Conservation (phyloP, 2,797 vertebrate genomes). For the Channa striata region DNA sequence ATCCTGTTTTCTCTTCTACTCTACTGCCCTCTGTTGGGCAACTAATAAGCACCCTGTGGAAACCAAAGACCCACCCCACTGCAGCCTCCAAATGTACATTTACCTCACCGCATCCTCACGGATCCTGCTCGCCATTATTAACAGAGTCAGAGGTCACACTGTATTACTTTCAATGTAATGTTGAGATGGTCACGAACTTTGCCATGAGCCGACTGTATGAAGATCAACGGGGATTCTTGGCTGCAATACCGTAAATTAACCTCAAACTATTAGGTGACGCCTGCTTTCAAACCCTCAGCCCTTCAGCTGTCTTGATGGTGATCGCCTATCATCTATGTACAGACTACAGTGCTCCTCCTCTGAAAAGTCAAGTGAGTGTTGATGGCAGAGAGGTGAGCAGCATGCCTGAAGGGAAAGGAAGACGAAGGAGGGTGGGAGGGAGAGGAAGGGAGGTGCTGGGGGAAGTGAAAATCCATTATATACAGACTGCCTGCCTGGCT, state of each 20-base stretch:
- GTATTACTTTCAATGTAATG: constrained; percentile 20
- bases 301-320: constrained; percentile 16
- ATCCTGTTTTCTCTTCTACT: constrained; percentile 74
- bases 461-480: constrained; percentile 68
- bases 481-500: constrained; percentile 60
- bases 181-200: constrained; percentile 16
- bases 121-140: constrained; percentile 20
- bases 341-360: constrained; percentile 37
- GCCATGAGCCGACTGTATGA: constrained; percentile 27
- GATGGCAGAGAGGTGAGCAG: constrained; percentile 56
- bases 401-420: constrained; percentile 55
- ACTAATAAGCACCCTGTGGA: constrained; percentile 62
- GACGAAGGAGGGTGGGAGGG: constrained; percentile 22
- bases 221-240: constrained; percentile 16
- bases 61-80: constrained; percentile 54
- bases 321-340: constrained; percentile 27
- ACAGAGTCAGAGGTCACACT: constrained; percentile 26
- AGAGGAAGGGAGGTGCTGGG: constrained; percentile 16
- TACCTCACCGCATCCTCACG: constrained; percentile 12
- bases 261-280: not conserved
- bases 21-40: constrained; percentile 71
- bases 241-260: not conserved
- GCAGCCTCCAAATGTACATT: constrained; percentile 57
- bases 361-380: constrained; percentile 43
- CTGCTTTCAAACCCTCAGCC: not conserved